Evolutionary conservation across 35 echinoderm and acorn worm species (phyloP), one percentile per base, ranked within the genome.

Genomic region (Ophioderma brevispina): DNA sequence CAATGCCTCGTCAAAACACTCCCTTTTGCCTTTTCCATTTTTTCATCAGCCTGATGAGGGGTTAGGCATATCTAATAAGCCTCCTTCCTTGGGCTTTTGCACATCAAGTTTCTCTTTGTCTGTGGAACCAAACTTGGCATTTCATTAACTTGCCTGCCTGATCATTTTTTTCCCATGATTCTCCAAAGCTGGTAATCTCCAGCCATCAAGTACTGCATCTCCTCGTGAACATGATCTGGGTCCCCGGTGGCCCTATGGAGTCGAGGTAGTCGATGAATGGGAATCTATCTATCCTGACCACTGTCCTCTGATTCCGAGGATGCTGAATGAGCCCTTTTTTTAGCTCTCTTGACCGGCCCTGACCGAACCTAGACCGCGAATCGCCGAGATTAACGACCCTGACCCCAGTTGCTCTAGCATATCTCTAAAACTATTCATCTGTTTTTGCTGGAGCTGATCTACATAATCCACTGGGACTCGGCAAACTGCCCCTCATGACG

Each of bases 11-110:
- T 78, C 35, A 78, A 79, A 0, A 40, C 5, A 0, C 11, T 33
- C 0, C 64, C 70, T 21, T 78, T 78, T 13, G n/a, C n/a, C n/a
- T n/a, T n/a, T n/a, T n/a, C n/a, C n/a, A n/a, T n/a, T n/a, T n/a
- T n/a, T n/a, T n/a, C n/a, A n/a, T 14, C 23, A 18, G 25, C 70
- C 64, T 78, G 33, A 78, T 78, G 85, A 0, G n/a, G 85, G 84
- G 38, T 86, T 52, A 21, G 46, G 46, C 46, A 52, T 11, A 21
- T 8, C 21, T n/a, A n/a, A n/a, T 21, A 52, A 52, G 21, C 46
- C 46, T 8, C 46, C 46, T 11, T 52, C 21, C 8, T 21, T 21
- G 8, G 8, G 8, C 8, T 52, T 21, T 21, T 52, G 8, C 46
- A 8, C 46, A 8, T 8, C 46, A 11, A 21, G 46, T 8, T 52